Percentiles rank a stretch among this genome's conserved stretches.
Conservation (phyloP, 2,888 invertebrate genomes). For the Eupithecia inturbata region DNA sequence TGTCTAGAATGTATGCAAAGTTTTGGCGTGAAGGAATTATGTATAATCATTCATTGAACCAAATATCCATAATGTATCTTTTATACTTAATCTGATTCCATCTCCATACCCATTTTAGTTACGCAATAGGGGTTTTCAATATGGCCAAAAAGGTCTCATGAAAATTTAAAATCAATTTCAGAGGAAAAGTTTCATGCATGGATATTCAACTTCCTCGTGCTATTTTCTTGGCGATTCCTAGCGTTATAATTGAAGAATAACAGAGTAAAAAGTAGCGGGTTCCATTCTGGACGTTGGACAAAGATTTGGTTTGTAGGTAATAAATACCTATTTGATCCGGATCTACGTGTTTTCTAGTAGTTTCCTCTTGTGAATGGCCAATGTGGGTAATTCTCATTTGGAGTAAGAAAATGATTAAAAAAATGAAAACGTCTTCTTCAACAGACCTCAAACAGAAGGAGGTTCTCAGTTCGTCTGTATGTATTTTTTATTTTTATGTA, state of each 20-base stretch:
- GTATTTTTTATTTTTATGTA: too few species aligned
- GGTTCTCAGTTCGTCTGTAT: too few species aligned
- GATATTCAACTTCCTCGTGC: neutral
- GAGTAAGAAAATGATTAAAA: too few species aligned
- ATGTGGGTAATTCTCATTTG: too few species aligned
- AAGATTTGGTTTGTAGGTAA: neutral
- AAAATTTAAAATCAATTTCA: slow-evolving; percentile 14
- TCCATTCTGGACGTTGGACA: neutral
- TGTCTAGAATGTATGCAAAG: too few species aligned
- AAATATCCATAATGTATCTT: neutral
- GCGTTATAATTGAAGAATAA: slow-evolving; percentile 3
- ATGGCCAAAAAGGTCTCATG: slow-evolving; percentile 2
- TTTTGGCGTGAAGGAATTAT: neutral
- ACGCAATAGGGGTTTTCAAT: neutral
- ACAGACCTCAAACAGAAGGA: too few species aligned
- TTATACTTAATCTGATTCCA: neutral
- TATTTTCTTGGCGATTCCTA: neutral
- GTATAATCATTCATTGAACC: neutral
- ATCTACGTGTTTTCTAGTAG: too few species aligned
- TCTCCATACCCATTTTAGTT: neutral
- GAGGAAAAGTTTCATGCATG: slow-evolving; percentile 13
- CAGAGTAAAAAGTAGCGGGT: neutral
- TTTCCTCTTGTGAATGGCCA: too few species aligned
- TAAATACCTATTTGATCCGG: neutral
- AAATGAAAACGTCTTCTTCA: too few species aligned